phyloP scores from a whole-genome alignment of 2,888 invertebrate genomes.

The Salticus scenicus region DNA sequence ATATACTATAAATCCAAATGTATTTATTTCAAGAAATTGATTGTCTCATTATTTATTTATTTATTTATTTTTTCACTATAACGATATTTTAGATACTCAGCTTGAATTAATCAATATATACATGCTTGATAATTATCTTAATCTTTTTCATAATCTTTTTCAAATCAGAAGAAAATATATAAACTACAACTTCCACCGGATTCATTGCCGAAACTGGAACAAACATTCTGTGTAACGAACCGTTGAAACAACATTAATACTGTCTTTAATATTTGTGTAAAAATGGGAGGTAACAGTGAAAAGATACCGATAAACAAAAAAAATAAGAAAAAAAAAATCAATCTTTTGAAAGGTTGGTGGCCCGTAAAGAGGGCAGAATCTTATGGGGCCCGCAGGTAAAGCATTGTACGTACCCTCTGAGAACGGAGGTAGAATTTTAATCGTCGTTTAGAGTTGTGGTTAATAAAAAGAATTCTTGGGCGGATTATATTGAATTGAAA shows the following conservation, averaged over 20 bases:
- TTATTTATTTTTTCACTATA: too few relatives aligned
- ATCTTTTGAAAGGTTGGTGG: conserved; percentile 42
- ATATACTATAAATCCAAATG: too few relatives aligned
- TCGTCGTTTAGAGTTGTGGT: conserved; percentile 31
- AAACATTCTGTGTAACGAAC: background rate
- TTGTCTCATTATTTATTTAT: too few relatives aligned
- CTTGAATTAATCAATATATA: too few relatives aligned
- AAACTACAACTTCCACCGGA: background rate
- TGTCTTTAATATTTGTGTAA: background rate
- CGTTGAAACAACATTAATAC: background rate
- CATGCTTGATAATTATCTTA: background rate
- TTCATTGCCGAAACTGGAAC: background rate
- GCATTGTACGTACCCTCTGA: background rate
- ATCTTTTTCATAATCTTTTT: background rate
- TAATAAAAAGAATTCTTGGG: conserved; percentile 35
- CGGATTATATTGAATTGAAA: conserved; percentile 22
- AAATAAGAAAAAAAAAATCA: background rate
- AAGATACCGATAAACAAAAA: background rate
- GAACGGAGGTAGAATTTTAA: conserved; percentile 56
- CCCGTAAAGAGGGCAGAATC: conserved; percentile 59
- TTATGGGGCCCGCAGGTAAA: conserved; percentile 15
- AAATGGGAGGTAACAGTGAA: conserved; percentile 1
- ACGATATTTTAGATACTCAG: too few relatives aligned
- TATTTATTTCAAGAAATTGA: too few relatives aligned
- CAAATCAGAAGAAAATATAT: background rate